Percentiles rank a stretch among this genome's conserved stretches.
phyloP scores from a whole-genome alignment of 1,140 invertebrate species.

The Nymphalis io region DNA sequence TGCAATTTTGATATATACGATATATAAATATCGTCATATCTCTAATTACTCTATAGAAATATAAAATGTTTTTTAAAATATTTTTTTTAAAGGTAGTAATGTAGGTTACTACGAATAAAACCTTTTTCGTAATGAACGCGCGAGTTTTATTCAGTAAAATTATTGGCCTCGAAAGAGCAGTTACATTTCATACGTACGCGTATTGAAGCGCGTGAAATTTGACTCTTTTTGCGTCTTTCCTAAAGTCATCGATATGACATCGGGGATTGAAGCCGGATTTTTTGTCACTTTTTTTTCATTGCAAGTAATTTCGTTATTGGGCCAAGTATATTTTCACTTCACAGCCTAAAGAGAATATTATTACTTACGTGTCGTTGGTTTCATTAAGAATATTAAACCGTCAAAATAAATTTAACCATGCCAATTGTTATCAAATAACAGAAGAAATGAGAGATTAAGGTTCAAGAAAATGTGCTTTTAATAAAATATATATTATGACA shows the following conservation, averaged over 20 bases:
- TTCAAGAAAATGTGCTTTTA: too few species aligned
- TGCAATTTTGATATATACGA: background rate
- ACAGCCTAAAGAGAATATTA: too few species aligned
- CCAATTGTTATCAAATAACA: too few species aligned
- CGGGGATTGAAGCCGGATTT: constrained; percentile 7
- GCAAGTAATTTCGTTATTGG: background rate
- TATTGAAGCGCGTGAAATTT: constrained; percentile 25
- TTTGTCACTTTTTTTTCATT: background rate
- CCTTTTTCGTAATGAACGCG: constrained; percentile 29
- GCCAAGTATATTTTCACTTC: too few species aligned
- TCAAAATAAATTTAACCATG: too few species aligned
- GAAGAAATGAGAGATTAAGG: too few species aligned
- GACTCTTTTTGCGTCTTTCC: constrained; percentile 20
- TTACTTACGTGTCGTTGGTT: too few species aligned
- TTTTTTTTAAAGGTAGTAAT: constrained; percentile 17
- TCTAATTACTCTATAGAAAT: background rate
- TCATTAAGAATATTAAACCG: too few species aligned
- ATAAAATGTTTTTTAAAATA: background rate
- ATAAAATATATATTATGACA: too few species aligned
- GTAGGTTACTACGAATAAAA: constrained; percentile 21
- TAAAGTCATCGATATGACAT: constrained; percentile 14
- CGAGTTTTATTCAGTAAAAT: constrained; percentile 26
- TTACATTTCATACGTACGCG: constrained; percentile 24
- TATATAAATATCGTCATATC: background rate
- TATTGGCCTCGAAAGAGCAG: constrained; percentile 32